These are phyloP conservation scores for Andricus grossulariae DNA, from an alignment of 1,140 invertebrate species.

Conservation along the genomic window DNA sequence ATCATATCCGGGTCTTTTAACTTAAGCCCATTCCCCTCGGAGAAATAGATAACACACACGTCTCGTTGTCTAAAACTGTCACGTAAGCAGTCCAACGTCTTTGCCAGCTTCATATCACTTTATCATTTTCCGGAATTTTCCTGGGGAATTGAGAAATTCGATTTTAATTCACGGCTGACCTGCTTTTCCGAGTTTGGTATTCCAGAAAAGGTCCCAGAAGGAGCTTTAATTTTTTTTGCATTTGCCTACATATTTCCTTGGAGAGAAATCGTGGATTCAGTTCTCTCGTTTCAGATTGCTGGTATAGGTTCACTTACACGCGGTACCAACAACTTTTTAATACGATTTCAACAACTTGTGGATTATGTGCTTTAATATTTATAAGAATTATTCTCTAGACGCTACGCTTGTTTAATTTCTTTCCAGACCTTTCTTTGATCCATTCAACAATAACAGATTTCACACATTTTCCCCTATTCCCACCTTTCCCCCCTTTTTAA, in stretches of 20 bases:
- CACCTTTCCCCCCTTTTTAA: no score
- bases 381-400: no score
- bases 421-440: no score
- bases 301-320: conserved; percentile 1
- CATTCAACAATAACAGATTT: no score
- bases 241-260: neutral
- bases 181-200: conserved; percentile 16
- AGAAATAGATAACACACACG: conserved; percentile 18
- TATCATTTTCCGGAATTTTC: conserved; percentile 31
- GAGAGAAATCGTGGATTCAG: conserved; percentile 6
- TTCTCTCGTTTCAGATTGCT: conserved; percentile 11
- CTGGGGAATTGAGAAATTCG: conserved; percentile 29
- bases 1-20: conserved; percentile 22
- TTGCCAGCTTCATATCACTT: conserved; percentile 28
- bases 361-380: no score
- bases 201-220: conserved; percentile 17
- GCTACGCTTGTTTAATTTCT: no score
- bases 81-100: conserved; percentile 26
- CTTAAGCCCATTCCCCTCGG: conserved; percentile 10
- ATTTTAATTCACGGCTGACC: conserved; percentile 30
- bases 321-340: neutral
- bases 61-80: conserved; percentile 29
- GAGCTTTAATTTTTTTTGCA: conserved; percentile 13
- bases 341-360: no score
- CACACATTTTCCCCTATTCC: no score